A percentile compares a stretch with the other conserved stretches of the same genome.
Evolutionary conservation across 2,888 invertebrate species (phyloP).

Genomic region (Nesidiocoris tenuis): DNA sequence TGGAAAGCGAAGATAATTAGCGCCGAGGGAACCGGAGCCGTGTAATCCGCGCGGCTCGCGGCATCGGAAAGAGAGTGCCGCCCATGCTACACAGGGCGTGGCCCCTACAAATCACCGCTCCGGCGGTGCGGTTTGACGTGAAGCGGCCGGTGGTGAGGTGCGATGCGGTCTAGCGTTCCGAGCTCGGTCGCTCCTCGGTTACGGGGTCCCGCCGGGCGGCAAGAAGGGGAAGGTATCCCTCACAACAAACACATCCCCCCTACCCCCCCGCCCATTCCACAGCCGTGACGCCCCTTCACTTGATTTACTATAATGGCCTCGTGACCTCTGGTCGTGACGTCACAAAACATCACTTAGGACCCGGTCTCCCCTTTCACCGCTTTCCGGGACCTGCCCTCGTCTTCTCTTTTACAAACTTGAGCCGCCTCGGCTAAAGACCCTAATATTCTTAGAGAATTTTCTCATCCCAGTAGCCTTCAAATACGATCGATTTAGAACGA

Average conservation of each 20-base stretch:
- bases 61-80: not conserved
- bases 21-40: not conserved
- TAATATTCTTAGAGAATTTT: not conserved
- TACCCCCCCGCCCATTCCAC: not conserved
- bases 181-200: not conserved
- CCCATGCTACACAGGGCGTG: constrained; percentile 17
- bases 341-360: constrained; percentile 41
- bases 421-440: not conserved
- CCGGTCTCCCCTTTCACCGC: not conserved
- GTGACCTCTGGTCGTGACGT: constrained; percentile 43
- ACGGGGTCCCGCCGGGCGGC: not conserved
- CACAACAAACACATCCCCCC: constrained; percentile 31
- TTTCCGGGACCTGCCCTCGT: constrained; percentile 1
- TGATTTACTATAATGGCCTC: constrained; percentile 43
- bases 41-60: too few species aligned
- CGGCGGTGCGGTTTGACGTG: not conserved
- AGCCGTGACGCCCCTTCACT: not conserved
- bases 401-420: not conserved
- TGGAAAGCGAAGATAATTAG: constrained; percentile 36
- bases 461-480: too few species aligned
- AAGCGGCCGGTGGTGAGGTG: not conserved
- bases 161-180: constrained; percentile 8
- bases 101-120: constrained; percentile 34
- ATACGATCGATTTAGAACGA: too few species aligned
- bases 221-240: not conserved